Evolutionary conservation across 2,797 vertebrate genomes (phyloP), one percentile per base, ranked within the genome.

Genomic region (Aphelocoma californica): DNA sequence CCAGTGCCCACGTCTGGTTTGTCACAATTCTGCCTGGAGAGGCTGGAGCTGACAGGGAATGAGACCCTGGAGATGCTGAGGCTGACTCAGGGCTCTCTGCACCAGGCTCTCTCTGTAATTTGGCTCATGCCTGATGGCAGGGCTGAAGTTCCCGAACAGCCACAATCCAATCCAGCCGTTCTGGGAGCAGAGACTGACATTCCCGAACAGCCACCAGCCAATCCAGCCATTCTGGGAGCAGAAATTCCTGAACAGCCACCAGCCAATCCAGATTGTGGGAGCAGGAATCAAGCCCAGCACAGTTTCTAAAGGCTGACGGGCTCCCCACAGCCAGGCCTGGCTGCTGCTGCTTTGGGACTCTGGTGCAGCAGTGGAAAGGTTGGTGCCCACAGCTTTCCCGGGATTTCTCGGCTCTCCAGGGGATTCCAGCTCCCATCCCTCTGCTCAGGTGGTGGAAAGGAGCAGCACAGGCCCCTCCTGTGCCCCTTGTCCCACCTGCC

Each of bases 41-140:
- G 61, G 17, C 57, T 23, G 57, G 72, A 71, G 69, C 81, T 91
- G 74, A 75, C 75, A 67, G 54, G 77, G 66, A 87, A 40, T 19
- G 54, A 62, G 78, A 54, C 53, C 24, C 64, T 61, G 81, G 73
- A 38, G 85, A 58, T 48, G 81, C 26, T 66, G 42, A n/a, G 75
- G 88, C 82, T 95, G 85, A 85, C 90, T 90, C 79, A 51, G 81
- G 72, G 71, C 81, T 72, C 73, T 92, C 18, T 66, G 75, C 25
- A 60, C 72, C 34, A 6, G 12, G 56, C 64, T 71, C 50, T 56
- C 2, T 34, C 32, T 51, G 70, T 54, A 61, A 58, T 69, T 62
- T 62, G 64, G 62, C 67, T 85, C 40, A 7, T 54, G 79, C 79
- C 60, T 61, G 38, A 50, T 11, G 67, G 50, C 81, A 58, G 7